Evolutionary conservation across 2,888 invertebrate genomes (phyloP), one percentile per base, ranked within the genome.

Genomic region (Biston betularia): DNA sequence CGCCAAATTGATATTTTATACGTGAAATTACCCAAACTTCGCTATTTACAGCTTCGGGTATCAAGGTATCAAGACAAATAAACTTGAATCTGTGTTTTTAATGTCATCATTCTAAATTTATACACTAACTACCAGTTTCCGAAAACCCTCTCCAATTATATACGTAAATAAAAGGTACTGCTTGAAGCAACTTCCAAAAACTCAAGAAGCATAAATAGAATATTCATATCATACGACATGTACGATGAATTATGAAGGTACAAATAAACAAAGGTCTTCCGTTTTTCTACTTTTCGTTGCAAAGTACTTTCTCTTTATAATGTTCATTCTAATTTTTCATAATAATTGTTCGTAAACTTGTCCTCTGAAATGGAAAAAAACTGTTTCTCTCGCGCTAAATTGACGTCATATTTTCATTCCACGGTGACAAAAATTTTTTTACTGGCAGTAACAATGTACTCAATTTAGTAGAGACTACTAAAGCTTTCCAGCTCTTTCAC

Each of bases 401-500:
- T 68, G 69, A 65, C 69, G 65, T 70, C 74, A 77, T 78, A 80
- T 81, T 81, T 80, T 79, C 73, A 75, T 77, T 77, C 73, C 54
- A 72, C 65, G 61, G 73, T 69, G 69, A 76, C 75, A 76, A 74
- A 65, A 70, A 67, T 72, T 74, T n/a, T 67, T 70, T 69, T 67
- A 65, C 66, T 33, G 49, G 68, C 66, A 63, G 84, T 84, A 84
- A 86, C 86, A 89, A 89, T 89, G 85, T 86, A 88, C 82, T 84
- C 86, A 89, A 89, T 89, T 88, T 89, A 81, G 83, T 78, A 79
- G 84, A 83, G 79, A 82, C 79, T 76, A 68, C 81, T 72, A 66
- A 83, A 88, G 88, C 81, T 88, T 89, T 84, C 78, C 80, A 75
- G 79, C 79, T 83, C 80, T 80, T 79, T 81, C 83, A 78, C 79